Evolutionary conservation across 2,888 invertebrate species (phyloP).

Genomic region (Nomada hirtipes): DNA sequence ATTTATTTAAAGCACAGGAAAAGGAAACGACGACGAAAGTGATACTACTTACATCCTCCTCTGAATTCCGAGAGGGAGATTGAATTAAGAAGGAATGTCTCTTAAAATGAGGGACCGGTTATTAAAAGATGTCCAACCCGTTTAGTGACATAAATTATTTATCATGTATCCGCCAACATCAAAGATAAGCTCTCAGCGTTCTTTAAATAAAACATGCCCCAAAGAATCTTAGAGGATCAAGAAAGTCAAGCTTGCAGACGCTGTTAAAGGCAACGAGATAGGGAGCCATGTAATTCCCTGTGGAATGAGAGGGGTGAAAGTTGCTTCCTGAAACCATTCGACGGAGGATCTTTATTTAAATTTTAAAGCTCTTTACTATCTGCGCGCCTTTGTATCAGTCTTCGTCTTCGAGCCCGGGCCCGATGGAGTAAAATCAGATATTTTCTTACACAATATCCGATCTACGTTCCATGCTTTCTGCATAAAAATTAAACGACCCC

Average conservation of each 20-base stretch:
- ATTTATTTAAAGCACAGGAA: background rate
- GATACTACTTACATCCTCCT: background rate
- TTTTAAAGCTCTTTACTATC: slow-evolving; percentile 70
- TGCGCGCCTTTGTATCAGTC: slow-evolving; percentile 57
- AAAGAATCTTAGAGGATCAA: slow-evolving; percentile 56
- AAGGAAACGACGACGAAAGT: slow-evolving; percentile 8
- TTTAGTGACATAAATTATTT: slow-evolving; percentile 44
- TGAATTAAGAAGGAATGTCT: slow-evolving; percentile 23
- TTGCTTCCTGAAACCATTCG: slow-evolving; percentile 60
- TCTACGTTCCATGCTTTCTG: background rate
- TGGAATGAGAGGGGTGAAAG: slow-evolving; percentile 63
- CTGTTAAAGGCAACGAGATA: slow-evolving; percentile 53
- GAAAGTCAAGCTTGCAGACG: slow-evolving; percentile 55
- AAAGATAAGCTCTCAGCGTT: slow-evolving; percentile 45
- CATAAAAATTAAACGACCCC: slow-evolving; percentile 24
- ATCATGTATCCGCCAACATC: slow-evolving; percentile 39
- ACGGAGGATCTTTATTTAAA: slow-evolving; percentile 69
- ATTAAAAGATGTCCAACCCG: slow-evolving; percentile 29
- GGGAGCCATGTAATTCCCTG: slow-evolving; percentile 58
- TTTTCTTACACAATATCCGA: slow-evolving; percentile 10
- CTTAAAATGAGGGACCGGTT: slow-evolving; percentile 2
- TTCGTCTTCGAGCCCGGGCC: slow-evolving; percentile 19
- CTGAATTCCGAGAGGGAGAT: background rate
- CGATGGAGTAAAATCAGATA: slow-evolving; percentile 26
- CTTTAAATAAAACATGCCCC: slow-evolving; percentile 58